Conservation (phyloP, 2,888 invertebrate species). For the Oscheius sp. region DNA sequence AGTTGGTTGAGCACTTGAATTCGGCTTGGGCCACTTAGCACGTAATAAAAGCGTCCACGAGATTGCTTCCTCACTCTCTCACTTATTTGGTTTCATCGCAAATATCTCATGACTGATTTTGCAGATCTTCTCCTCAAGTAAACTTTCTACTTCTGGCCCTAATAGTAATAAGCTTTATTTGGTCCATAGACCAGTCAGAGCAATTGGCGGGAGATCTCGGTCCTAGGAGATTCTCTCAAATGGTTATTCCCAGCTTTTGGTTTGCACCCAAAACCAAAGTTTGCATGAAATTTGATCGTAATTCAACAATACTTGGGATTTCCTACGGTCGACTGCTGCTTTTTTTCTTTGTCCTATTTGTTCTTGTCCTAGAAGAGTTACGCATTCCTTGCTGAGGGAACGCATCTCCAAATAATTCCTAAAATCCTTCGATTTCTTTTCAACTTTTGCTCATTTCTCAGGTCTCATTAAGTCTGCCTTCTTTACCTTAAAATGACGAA, state of each 20-base stretch:
- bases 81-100: slow-evolving; percentile 36
- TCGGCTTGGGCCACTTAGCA: slow-evolving; percentile 26
- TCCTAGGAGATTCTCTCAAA: background rate
- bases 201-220: background rate
- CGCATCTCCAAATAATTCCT: background rate
- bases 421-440: background rate
- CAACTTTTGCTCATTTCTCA: too few relatives aligned
- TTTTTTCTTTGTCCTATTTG: background rate
- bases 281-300: slow-evolving; percentile 16
- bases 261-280: slow-evolving; percentile 15
- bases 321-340: slow-evolving; percentile 5
- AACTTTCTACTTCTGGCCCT: slow-evolving; percentile 14
- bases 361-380: too few relatives aligned
- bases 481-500: too few relatives aligned
- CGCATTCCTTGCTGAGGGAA: background rate
- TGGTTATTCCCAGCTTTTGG: background rate
- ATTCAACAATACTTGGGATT: background rate
- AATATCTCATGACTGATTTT: slow-evolving; percentile 34
- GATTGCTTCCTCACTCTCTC: slow-evolving; percentile 32
- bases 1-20: slow-evolving; percentile 23
- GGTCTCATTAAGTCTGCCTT: too few relatives aligned
- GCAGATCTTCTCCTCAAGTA: slow-evolving; percentile 2
- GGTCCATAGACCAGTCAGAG: background rate
- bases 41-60: slow-evolving; percentile 35
- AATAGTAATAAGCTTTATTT: slow-evolving; percentile 22